These are phyloP conservation scores for Ophthalmolycus amberensis DNA, from an alignment of 2,113 vertebrate species.

Conservation along the genomic window DNA sequence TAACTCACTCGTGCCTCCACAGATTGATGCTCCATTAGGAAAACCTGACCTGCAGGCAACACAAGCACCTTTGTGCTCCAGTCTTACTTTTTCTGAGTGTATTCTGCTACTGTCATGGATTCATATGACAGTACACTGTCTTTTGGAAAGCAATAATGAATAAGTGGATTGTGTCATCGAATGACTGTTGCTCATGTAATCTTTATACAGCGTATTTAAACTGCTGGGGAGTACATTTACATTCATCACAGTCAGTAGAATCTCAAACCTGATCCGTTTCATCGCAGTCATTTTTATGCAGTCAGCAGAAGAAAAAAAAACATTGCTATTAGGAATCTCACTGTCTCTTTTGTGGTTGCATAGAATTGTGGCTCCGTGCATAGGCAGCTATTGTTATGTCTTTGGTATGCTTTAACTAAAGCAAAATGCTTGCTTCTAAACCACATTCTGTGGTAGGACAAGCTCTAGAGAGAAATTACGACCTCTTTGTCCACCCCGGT, in stretches of 20 bases:
- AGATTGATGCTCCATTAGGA: constrained; percentile 34
- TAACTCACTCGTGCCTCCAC: constrained; percentile 27
- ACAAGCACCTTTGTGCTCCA: background rate
- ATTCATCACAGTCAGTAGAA: constrained; percentile 26
- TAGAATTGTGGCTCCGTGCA: background rate
- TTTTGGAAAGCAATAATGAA: constrained; percentile 45
- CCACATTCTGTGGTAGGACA: background rate
- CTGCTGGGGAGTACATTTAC: constrained; percentile 33
- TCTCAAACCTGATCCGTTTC: constrained; percentile 6
- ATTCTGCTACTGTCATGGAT: constrained; percentile 25
- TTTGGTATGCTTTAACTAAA: background rate
- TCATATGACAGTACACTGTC: constrained; percentile 28
- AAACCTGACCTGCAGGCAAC: constrained; percentile 22
- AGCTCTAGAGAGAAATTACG: constrained; percentile 11
- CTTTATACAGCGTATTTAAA: constrained; percentile 3
- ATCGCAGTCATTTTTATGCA: constrained; percentile 24
- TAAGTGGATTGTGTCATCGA: constrained; percentile 47
- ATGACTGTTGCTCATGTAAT: constrained; percentile 42
- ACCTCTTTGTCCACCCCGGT: background rate
- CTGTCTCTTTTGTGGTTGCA: constrained; percentile 8
- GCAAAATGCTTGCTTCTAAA: background rate
- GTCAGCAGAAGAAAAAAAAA: background rate
- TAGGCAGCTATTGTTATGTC: background rate
- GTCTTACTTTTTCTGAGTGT: constrained; percentile 43
- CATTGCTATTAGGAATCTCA: constrained; percentile 20